These are phyloP conservation scores for Tinea pellionella DNA, from an alignment of 2,888 invertebrate genomes.

Conservation along the genomic window DNA sequence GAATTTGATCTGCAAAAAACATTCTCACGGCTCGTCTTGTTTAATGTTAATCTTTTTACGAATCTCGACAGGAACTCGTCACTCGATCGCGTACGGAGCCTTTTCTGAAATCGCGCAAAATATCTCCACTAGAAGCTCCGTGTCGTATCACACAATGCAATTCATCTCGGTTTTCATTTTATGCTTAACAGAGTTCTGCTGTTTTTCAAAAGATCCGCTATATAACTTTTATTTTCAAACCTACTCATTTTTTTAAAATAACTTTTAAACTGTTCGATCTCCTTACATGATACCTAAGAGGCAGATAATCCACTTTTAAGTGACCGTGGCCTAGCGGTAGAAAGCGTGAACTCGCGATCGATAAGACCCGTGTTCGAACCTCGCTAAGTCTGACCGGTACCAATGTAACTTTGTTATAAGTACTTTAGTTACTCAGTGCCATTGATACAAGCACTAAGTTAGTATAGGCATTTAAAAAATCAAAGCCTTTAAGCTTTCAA, in stretches of 20 bases:
- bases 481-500: too few species aligned
- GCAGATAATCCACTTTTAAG: too few species aligned
- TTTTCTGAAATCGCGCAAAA: conserved; percentile 33
- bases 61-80: conserved; percentile 32
- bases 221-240: too few species aligned
- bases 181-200: neutral
- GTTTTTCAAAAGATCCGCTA: neutral
- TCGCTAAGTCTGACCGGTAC: too few species aligned
- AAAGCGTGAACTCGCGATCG: too few species aligned
- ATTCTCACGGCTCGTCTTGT: neutral
- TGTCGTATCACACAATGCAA: conserved; percentile 44
- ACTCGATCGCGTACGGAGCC: conserved; percentile 27
- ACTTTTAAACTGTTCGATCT: conserved; percentile 17
- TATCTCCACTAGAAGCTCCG: conserved; percentile 30
- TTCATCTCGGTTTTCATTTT: conserved; percentile 36
- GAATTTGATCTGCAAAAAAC: neutral
- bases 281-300: too few species aligned
- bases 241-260: conserved; percentile 26
- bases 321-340: too few species aligned
- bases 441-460: too few species aligned
- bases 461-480: too few species aligned
- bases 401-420: too few species aligned
- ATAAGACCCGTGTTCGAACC: too few species aligned
- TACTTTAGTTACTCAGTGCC: too few species aligned
- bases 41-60: neutral